Percentiles rank a stretch among this genome's conserved stretches.
Evolutionary conservation across 2,113 vertebrate species (phyloP).

Genomic region (Climacteris rufus): DNA sequence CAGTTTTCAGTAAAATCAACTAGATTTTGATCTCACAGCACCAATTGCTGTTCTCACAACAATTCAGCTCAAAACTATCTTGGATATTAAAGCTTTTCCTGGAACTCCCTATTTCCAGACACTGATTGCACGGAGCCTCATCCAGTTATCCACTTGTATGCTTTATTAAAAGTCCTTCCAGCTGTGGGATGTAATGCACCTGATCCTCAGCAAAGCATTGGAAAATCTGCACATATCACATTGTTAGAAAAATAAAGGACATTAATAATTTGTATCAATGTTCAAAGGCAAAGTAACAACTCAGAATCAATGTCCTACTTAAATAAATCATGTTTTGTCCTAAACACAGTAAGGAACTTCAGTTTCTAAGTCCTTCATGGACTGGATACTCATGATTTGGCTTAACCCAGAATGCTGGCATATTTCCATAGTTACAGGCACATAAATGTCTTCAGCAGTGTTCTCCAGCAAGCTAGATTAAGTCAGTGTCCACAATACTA

Average conservation of each 20-base stretch:
- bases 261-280: not conserved
- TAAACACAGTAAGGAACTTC: not conserved
- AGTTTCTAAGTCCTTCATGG: not conserved
- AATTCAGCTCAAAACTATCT: not conserved
- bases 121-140: not conserved
- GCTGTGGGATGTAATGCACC: not conserved
- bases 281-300: not conserved
- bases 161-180: not conserved
- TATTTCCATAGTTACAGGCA: not conserved
- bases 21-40: not conserved
- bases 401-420: not conserved
- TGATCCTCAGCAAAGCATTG: not conserved
- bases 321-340: not conserved
- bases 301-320: not conserved
- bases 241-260: not conserved
- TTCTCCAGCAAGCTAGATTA: not conserved
- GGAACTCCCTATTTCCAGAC: not conserved
- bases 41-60: not conserved
- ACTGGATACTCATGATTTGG: not conserved
- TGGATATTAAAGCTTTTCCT: not conserved
- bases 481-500: not conserved
- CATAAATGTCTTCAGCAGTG: not conserved
- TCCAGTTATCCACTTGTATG: not conserved
- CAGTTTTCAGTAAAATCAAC: not conserved
- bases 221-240: not conserved